Conservation (phyloP, 2,113 vertebrate species). For the Calyptomena viridis region DNA sequence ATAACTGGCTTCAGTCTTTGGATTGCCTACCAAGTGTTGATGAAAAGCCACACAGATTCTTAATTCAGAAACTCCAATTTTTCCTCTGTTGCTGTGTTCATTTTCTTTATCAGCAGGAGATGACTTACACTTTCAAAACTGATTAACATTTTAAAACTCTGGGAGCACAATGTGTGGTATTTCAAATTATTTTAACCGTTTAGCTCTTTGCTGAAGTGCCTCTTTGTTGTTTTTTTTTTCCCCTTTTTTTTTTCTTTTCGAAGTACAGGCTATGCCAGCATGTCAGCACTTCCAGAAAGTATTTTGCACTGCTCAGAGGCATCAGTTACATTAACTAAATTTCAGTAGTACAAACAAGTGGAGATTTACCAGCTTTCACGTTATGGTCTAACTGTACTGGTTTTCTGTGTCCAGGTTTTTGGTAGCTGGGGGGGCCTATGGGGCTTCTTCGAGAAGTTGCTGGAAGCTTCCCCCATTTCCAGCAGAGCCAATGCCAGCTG, state of each 20-base stretch:
- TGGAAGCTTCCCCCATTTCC: no score
- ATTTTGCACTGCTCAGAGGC: background rate
- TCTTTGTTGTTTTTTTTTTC: background rate
- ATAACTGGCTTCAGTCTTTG: slow-evolving; percentile 14
- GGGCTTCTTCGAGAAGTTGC: no score
- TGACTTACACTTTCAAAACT: slow-evolving; percentile 62
- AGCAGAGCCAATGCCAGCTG: no score
- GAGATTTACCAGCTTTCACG: background rate
- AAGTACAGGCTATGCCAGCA: background rate
- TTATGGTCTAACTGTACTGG: background rate
- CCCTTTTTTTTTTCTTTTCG: background rate
- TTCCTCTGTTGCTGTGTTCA: slow-evolving; percentile 53
- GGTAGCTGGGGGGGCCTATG: no score
- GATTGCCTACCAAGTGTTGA: slow-evolving; percentile 43
- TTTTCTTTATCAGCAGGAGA: slow-evolving; percentile 62
- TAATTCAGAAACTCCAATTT: slow-evolving; percentile 55
- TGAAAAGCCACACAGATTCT: slow-evolving; percentile 35
- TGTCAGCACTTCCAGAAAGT: background rate
- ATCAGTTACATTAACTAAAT: background rate
- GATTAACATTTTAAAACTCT: slow-evolving; percentile 63
- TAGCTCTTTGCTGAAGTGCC: background rate
- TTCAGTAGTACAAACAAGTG: background rate
- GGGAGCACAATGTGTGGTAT: slow-evolving; percentile 19
- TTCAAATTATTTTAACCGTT: slow-evolving; percentile 39
- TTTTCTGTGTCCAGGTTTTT: no score